Evolutionary conservation across 2,113 vertebrate species (phyloP), one percentile per base, ranked within the genome.

Genomic region (Miniopterus natalensis): DNA sequence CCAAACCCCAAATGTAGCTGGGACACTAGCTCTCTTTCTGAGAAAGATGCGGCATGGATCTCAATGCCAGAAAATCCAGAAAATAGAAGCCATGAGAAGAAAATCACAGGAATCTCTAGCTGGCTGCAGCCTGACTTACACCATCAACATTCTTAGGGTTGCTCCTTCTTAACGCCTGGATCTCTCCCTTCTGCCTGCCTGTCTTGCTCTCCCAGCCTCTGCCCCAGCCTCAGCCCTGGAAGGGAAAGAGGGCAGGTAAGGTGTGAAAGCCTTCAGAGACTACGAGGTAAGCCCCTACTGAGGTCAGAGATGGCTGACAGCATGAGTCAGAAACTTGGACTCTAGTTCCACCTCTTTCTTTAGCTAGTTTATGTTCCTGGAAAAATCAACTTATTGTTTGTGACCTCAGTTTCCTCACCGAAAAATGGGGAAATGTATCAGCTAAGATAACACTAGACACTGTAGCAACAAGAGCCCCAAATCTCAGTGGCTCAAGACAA

Each of bases 381-480:
- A 42, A 88, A 93, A 81, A 84, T 68, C n/a, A 49, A 45, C 71
- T 40, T 47, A 81, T n/a, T 77, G 21, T 63, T 96, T 36, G 20
- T 53, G 57, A 61, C 27, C 27, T 53, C 81, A 61, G 66, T 8
- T 87, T 87, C 55, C 31, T 84, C 29, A 78, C 42, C 71, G 61
- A 88, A 77, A 88, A 88, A 75, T 20, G 2, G 17, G 10, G n/a
- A 61, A 91, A 6, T 13, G 40, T 21, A 53, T 83, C 61, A 94
- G 12, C 84, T 86, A 55, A 55, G 9, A 55, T 8, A 79, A 61
- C 8, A 6, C 31, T 45, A 84, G 45, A 6, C 63, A n/a, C 20
- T 63, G 12, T 2, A 49, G 42, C 25, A 66, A 25, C n/a, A 21
- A 74, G n/a, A 85, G 47, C 17, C 36, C 51, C 75, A 63, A 40